Conservation (phyloP, 2,113 vertebrate species). For the Oreochromis spilurus region DNA sequence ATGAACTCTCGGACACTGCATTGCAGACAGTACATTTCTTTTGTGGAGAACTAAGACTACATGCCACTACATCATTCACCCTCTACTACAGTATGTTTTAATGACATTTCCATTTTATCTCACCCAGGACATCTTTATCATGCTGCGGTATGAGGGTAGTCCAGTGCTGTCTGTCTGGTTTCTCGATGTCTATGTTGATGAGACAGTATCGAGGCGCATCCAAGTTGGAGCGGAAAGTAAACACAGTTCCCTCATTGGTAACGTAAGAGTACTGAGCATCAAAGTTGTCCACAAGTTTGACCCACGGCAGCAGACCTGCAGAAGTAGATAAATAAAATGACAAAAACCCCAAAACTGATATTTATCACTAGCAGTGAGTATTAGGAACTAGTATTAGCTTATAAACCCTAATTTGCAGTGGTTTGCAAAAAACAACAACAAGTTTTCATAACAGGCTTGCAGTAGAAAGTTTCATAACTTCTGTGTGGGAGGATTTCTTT, state of each 20-base stretch:
- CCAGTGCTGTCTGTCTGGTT: slow-evolving; percentile 61
- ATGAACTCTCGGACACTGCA: background rate
- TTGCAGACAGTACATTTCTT: background rate
- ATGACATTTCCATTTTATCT: background rate
- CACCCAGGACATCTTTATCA: slow-evolving; percentile 74
- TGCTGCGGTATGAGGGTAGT: slow-evolving; percentile 69
- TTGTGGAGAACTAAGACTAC: background rate
- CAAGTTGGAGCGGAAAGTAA: slow-evolving; percentile 74
- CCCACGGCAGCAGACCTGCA: slow-evolving; percentile 73
- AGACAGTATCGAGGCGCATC: slow-evolving; percentile 69
- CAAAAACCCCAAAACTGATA: background rate
- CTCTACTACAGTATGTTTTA: background rate
- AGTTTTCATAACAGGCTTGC: background rate
- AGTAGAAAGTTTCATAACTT: background rate
- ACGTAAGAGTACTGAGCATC: slow-evolving; percentile 74
- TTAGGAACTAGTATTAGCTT: background rate
- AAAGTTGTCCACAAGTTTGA: slow-evolving; percentile 74
- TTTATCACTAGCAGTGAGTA: background rate
- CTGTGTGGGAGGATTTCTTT: background rate
- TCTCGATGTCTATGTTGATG: slow-evolving; percentile 73
- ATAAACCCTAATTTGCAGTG: background rate
- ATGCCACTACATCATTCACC: background rate
- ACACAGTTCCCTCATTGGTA: slow-evolving; percentile 71
- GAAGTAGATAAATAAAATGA: background rate
- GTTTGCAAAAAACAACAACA: background rate